Evolutionary conservation across 2,888 invertebrate species (phyloP), one percentile per base, ranked within the genome.

Genomic region (Trilocha varians): DNA sequence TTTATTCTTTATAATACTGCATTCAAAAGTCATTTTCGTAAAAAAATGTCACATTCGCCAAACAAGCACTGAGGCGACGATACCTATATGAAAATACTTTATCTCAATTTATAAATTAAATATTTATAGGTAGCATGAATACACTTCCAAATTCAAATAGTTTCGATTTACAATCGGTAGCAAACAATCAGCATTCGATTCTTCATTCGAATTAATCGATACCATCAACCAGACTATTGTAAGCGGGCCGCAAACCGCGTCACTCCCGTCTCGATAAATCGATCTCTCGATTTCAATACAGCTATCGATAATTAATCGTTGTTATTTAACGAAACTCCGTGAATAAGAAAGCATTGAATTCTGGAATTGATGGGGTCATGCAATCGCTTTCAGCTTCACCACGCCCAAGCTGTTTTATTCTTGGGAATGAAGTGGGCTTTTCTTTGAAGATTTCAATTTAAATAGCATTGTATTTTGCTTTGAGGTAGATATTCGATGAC

Each of bases 311-410:
- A 79, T 78, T 75, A 79, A 78, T 80, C 72, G 69, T 61, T 62
- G 65, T 74, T 79, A 79, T 77, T 75, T 76, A 70, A 70, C 65
- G 62, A 70, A 72, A 70, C 63, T 54, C 59, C 49, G 50, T 70
- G 68, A 71, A 73, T 75, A 69, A 74, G 76, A 70, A 68, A 65
- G 60, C 68, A 76, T 78, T 77, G 73, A 77, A 75, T 70, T 72
- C 73, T 57, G 52, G 63, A 67, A 78, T 78, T 77, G 70, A 79
- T 78, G 73, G 63, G 16, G 48, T 40, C 34, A 25, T 3, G 11
- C 6, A 4, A 9, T 9, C 25, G 2, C 25, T 25, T 25, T 2
- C 25, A 3, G 11, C 11, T 18, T 25, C 6, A 25, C 5, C n/a
- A n/a, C n/a, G n/a, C n/a, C n/a, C n/a, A n/a, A n/a, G n/a, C n/a